Conservation (phyloP, 2,113 vertebrate species). For the Sinocyclocheilus rhinocerous region DNA sequence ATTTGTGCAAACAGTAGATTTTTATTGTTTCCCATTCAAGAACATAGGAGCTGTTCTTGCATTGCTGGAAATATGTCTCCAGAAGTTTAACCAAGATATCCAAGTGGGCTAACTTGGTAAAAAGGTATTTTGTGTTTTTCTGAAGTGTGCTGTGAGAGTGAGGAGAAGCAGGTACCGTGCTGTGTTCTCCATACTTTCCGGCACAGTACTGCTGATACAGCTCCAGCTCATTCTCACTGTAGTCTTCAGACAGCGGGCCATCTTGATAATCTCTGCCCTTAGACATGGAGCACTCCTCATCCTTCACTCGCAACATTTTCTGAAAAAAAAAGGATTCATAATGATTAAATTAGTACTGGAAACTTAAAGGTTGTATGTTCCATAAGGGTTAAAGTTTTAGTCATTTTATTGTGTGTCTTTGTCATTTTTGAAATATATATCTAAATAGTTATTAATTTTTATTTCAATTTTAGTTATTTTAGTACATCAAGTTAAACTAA, state of each 20-base stretch:
- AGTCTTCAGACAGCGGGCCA: conserved; percentile 85
- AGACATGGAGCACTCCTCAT: conserved; percentile 77
- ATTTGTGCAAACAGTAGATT: not conserved
- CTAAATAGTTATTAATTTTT: too few relatives aligned
- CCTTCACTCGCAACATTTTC: conserved; percentile 90
- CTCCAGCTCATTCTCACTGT: conserved; percentile 83
- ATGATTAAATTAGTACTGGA: not conserved
- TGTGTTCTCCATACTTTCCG: conserved; percentile 76
- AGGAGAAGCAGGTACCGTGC: conserved; percentile 59
- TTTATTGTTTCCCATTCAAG: not conserved
- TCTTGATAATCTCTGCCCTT: conserved; percentile 80
- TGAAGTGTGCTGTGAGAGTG: not conserved
- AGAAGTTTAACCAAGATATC: not conserved
- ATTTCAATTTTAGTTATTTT: too few relatives aligned
- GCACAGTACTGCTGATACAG: conserved; percentile 87
- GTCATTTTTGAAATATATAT: too few relatives aligned
- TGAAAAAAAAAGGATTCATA: conserved; percentile 47
- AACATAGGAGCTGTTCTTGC: not conserved
- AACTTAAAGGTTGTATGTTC: not conserved
- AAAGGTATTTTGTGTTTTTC: not conserved
- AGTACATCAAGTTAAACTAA: too few relatives aligned
- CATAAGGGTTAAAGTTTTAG: too few relatives aligned
- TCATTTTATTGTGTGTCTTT: too few relatives aligned
- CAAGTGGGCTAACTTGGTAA: not conserved
- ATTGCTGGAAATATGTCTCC: not conserved